Percentiles rank a stretch among this genome's conserved stretches.
Conservation (phyloP, 2,888 invertebrate species). For the Pterostichus niger region DNA sequence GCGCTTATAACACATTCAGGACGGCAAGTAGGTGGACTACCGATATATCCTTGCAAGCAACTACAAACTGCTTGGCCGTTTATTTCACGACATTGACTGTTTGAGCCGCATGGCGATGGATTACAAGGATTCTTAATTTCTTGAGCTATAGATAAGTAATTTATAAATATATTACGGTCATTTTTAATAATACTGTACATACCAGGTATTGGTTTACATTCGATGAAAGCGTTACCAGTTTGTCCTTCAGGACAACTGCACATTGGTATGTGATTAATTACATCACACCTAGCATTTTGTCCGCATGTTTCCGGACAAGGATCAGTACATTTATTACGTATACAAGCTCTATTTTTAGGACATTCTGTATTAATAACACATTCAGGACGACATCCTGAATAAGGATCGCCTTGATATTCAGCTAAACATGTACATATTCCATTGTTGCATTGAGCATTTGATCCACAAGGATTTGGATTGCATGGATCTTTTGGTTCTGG, state of each 20-base stretch:
- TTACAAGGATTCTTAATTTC: slow-evolving; percentile 77
- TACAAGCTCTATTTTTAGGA: slow-evolving; percentile 82
- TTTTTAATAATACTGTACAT: slow-evolving; percentile 68
- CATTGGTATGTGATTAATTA: slow-evolving; percentile 80
- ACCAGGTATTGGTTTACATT: slow-evolving; percentile 81
- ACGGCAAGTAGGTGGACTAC: slow-evolving; percentile 76
- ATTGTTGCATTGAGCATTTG: slow-evolving; percentile 82
- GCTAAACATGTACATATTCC: slow-evolving; percentile 85
- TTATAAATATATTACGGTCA: neutral
- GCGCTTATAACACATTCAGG: slow-evolving; percentile 77
- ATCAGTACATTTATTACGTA: slow-evolving; percentile 81
- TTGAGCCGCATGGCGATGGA: slow-evolving; percentile 85
- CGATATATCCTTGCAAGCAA: slow-evolving; percentile 75
- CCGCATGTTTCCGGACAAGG: slow-evolving; percentile 85
- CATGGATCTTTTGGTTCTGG: slow-evolving; percentile 79
- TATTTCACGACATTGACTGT: slow-evolving; percentile 78
- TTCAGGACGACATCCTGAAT: slow-evolving; percentile 85
- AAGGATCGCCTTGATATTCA: slow-evolving; percentile 87
- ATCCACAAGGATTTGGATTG: slow-evolving; percentile 84
- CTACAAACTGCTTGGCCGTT: slow-evolving; percentile 74
- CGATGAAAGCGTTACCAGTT: slow-evolving; percentile 84
- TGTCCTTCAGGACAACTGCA: slow-evolving; percentile 82
- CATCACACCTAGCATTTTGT: slow-evolving; percentile 81
- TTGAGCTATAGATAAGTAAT: slow-evolving; percentile 68
- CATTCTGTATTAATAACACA: slow-evolving; percentile 88